phyloP scores from a whole-genome alignment of 2,797 vertebrate species.

The Anguilla megastoma region DNA sequence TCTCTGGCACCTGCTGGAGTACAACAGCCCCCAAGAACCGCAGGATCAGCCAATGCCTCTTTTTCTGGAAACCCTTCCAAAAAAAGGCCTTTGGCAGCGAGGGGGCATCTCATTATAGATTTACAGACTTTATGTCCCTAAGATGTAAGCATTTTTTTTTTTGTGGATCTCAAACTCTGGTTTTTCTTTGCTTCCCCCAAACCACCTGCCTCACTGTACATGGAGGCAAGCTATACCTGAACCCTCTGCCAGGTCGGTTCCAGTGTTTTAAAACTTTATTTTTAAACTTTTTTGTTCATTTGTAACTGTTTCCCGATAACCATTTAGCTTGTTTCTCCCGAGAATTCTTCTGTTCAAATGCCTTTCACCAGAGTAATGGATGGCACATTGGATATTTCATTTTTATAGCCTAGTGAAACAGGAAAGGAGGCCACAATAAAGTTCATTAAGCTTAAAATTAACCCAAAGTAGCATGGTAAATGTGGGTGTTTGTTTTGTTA shows the following conservation, averaged over 20 bases:
- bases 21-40: not conserved
- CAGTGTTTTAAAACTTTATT: not conserved
- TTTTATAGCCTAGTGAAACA: no score
- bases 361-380: no score
- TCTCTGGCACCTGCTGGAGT: not conserved
- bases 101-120: not conserved
- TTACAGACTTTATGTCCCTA: not conserved
- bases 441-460: not conserved
- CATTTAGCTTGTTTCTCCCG: not conserved
- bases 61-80: not conserved
- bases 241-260: no score
- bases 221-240: not conserved
- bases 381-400: no score
- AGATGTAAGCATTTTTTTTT: not conserved
- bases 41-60: not conserved
- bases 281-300: not conserved
- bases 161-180: not conserved
- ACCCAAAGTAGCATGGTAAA: not conserved
- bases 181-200: not conserved
- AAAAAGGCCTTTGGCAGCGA: not conserved
- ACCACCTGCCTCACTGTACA: not conserved
- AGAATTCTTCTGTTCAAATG: not conserved
- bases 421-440: not conserved
- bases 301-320: not conserved
- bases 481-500: not conserved